A percentile compares a stretch with the other conserved stretches of the same genome.
phyloP scores from a whole-genome alignment of 2,888 invertebrate genomes.

The Malthinus seriepunctatus region DNA sequence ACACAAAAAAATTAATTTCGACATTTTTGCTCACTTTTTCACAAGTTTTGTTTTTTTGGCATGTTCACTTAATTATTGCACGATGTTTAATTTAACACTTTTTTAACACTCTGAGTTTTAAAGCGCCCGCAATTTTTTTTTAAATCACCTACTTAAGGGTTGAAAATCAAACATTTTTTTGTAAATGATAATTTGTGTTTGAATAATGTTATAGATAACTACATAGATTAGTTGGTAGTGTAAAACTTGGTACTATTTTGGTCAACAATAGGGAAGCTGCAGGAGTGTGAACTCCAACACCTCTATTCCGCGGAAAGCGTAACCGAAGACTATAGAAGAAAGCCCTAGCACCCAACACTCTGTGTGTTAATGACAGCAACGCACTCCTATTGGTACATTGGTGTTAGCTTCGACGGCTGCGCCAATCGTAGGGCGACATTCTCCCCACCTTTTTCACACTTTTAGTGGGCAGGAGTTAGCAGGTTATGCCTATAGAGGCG shows the following conservation, averaged over 20 bases:
- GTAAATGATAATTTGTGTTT: no score
- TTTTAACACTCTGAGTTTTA: background rate
- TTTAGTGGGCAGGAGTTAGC: slow-evolving; percentile 52
- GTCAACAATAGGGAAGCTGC: slow-evolving; percentile 28
- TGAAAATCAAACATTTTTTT: background rate
- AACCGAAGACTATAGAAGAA: slow-evolving; percentile 53
- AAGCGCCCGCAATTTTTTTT: background rate
- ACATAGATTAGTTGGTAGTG: background rate
- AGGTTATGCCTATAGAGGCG: slow-evolving; percentile 54
- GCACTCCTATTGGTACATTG: slow-evolving; percentile 50
- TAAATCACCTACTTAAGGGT: background rate
- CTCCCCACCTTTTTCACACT: slow-evolving; percentile 56
- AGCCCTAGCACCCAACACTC: slow-evolving; percentile 49
- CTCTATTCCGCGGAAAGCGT: slow-evolving; percentile 52
- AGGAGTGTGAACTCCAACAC: slow-evolving; percentile 51
- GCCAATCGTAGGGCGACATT: slow-evolving; percentile 54
- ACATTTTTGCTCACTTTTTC: background rate
- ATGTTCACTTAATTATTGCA: background rate
- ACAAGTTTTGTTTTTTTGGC: background rate
- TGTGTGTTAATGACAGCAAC: slow-evolving; percentile 57
- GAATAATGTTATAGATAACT: no score
- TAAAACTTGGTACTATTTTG: slow-evolving; percentile 1
- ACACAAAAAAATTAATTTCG: no score
- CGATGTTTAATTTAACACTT: background rate
- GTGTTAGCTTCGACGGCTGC: slow-evolving; percentile 49